Evolutionary conservation across 2,113 vertebrate species (phyloP), one percentile per base, ranked within the genome.

Genomic region (Synchiropus splendidus): DNA sequence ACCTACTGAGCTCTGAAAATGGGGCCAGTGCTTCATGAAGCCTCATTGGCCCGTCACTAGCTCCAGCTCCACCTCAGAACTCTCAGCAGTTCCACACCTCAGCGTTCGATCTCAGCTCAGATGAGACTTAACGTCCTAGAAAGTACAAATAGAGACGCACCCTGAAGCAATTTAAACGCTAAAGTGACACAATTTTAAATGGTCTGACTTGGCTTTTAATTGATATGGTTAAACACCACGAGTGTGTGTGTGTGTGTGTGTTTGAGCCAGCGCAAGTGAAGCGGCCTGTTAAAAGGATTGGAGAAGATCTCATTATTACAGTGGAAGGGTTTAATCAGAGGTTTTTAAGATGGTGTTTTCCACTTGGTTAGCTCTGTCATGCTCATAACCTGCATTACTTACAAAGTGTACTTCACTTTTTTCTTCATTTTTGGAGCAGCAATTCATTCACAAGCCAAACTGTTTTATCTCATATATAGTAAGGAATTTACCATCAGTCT

Each of bases 291-390:
- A 65, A 67, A 64, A 37, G 69, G 69, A 72, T 70, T 72, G 69
- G n/a, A 61, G 47, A 32, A 56, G 58, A 68, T 73, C 66, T 75
- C 75, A 70, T 78, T 70, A 70, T 68, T 72, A 61, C 71, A 67
- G 39, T 54, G 69, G 69, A 70, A 45, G 40, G 57, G 36, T 75
- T 78, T 74, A 78, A 78, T 78, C 74, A 77, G 42, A 51, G 61
- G 58, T 67, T 47, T 64, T 67, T 47, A 59, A 47, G 47, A 67
- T 48, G 64, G 40, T 60, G 42, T 72, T 72, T 77, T 78, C 67
- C 69, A 73, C 75, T 72, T 53, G 60, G 72, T 70, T 72, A 61
- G 32, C 48, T 61, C 37, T 2, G 9, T n/a, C 15, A 9, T 36
- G 13, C 35, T 36, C 21, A 27, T 36, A 1, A 6, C 10, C 6